Evolutionary conservation across 2,888 invertebrate genomes (phyloP).

Genomic region (Poecilus cupreus): DNA sequence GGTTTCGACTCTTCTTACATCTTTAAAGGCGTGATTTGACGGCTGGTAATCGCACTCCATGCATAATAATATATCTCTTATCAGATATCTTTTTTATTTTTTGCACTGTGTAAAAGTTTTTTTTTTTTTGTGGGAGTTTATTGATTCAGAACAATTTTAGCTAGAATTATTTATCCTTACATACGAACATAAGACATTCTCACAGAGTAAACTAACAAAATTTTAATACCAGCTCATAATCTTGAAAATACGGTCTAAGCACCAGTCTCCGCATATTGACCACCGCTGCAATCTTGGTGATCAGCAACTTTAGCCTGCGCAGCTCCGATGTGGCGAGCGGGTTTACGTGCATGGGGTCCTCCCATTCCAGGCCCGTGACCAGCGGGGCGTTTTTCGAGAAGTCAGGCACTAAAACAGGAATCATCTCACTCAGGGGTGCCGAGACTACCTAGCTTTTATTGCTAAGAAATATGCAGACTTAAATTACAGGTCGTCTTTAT

Average conservation of each 20-base stretch:
- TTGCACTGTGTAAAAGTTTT: no score
- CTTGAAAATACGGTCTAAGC: constrained; percentile 84
- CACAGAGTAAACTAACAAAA: no score
- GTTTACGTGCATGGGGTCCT: constrained; percentile 82
- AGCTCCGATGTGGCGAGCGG: constrained; percentile 80
- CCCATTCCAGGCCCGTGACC: constrained; percentile 79
- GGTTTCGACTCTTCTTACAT: no score
- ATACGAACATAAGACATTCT: no score
- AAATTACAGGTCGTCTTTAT: background rate
- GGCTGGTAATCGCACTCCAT: no score
- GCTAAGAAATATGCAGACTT: no score
- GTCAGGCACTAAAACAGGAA: constrained; percentile 71
- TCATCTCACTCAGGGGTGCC: background rate
- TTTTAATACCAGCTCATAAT: constrained; percentile 78
- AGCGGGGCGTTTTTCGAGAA: constrained; percentile 73
- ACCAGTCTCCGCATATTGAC: constrained; percentile 77
- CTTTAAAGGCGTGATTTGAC: no score
- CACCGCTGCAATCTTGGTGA: constrained; percentile 82
- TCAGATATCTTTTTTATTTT: no score
- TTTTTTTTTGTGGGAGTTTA: no score
- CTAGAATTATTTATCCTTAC: no score
- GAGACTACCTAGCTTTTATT: background rate
- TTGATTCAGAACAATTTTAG: no score
- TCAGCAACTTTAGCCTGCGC: constrained; percentile 80
- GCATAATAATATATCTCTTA: no score